Evolutionary conservation across 2,113 vertebrate genomes (phyloP), one percentile per base, ranked within the genome.

Genomic region (Camelus bactrianus): DNA sequence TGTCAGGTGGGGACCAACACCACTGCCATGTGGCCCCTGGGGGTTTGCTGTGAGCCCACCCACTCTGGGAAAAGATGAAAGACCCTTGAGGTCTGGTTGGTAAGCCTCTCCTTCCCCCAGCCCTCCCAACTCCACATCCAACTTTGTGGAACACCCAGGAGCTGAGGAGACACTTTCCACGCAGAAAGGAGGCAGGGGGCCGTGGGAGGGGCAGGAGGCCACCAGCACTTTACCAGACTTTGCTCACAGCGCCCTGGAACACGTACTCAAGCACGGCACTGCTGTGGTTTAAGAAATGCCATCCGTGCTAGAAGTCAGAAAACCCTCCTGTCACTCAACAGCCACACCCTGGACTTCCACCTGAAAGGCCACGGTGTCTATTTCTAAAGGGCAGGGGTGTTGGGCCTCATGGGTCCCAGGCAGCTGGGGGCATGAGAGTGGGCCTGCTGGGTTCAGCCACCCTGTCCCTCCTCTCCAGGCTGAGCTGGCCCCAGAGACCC

Each of bases 361-460:
- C 72, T 60, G 60, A 16, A 35, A 19, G 52, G n/a, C 42, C 15
- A 1, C n/a, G 50, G 28, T 15, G 52, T 72, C 54, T 30, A 24
- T 69, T 48, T 72, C 75, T 22, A 56, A 48, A 48, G 65, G 38
- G 19, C 0, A 8, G 15, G 88, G 16, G 1, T 50, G 32, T 56
- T 5, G 14, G 67, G 69, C 46, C 28, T 14, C 2, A 0, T 2
- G 1, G 72, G 9, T 15, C 32, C 38, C 38, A 52, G 80, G 17
- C 12, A 46, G 35, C 15, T 48, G 38, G 77, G 42, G n/a, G 3
- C 6, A 3, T 10, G 75, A 50, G 19, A 0, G 6, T 0, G 19
- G 75, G n/a, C 4, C 1, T 4, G 38, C 30, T 10, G 26, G 38
- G 38, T 6, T 10, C 19, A 12, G 50, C 8, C 26, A 6, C 46